Conservation (phyloP, 1,140 invertebrate genomes). For the Zophobas atratus region DNA sequence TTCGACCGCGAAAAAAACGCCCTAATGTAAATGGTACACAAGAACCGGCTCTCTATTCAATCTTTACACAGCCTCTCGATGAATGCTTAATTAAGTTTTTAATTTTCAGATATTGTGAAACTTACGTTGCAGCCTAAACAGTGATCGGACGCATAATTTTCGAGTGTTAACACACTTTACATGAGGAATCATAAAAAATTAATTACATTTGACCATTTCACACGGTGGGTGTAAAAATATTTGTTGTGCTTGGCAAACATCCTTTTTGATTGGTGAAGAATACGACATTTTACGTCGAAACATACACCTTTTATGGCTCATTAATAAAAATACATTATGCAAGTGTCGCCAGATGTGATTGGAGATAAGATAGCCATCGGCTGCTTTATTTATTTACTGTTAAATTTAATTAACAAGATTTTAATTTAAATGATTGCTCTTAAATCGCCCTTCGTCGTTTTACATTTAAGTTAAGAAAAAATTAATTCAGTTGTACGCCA, state of each 20-base stretch:
- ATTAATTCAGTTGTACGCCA: too few relatives aligned
- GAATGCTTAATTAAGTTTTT: conserved; percentile 61
- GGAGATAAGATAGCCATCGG: conserved; percentile 6
- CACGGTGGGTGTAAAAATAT: conserved; percentile 20
- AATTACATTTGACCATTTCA: conserved; percentile 17
- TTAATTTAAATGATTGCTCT: not conserved
- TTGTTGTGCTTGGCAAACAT: not conserved
- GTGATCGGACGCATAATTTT: not conserved
- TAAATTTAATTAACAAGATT: conserved; percentile 27
- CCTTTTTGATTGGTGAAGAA: not conserved
- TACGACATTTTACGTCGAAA: conserved; percentile 22
- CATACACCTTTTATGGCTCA: conserved; percentile 22
- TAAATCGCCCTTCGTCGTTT: not conserved
- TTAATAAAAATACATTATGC: conserved; percentile 15
- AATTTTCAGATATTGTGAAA: conserved; percentile 57
- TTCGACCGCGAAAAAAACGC: conserved; percentile 55
- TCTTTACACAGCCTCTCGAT: conserved; percentile 46
- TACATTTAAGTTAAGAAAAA: not conserved
- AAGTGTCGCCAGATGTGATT: conserved; percentile 11
- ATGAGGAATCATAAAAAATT: conserved; percentile 7
- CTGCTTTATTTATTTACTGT: not conserved
- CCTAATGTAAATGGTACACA: conserved; percentile 48
- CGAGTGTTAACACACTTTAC: not conserved
- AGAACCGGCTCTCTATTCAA: conserved; percentile 54
- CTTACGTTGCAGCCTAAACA: conserved; percentile 2